Conservation (phyloP, 2,113 vertebrate species). For the Struthidea cinerea region DNA sequence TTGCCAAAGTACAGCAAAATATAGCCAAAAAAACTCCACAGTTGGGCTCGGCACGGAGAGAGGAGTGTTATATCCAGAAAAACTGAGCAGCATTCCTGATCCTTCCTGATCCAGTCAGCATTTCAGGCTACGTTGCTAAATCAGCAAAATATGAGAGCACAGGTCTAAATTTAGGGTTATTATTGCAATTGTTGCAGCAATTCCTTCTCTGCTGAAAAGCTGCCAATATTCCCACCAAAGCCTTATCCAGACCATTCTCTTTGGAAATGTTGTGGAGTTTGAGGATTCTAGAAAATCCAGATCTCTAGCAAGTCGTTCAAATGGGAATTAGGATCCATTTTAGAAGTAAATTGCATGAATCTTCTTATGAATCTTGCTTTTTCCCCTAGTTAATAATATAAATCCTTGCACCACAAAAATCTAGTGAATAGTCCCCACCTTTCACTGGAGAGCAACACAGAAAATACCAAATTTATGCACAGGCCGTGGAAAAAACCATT, state of each 20-base stretch:
- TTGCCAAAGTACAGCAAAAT: neutral
- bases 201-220: neutral
- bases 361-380: neutral
- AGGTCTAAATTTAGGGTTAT: neutral
- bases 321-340: neutral
- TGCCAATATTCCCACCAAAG: neutral
- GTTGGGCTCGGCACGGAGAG: neutral
- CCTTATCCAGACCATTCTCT: neutral
- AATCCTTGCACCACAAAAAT: neutral
- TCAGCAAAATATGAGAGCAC: neutral
- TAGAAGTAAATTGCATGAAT: neutral
- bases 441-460: neutral
- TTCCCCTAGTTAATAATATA: neutral
- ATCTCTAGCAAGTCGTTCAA: neutral
- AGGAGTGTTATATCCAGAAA: neutral
- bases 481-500: accelerated
- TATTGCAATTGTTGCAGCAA: neutral
- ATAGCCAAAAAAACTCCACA: neutral
- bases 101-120: neutral
- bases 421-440: neutral
- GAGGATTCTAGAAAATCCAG: neutral
- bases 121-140: neutral
- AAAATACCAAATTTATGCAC: neutral
- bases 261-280: neutral
- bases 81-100: neutral